phyloP scores from a whole-genome alignment of 1,140 invertebrate genomes.

The Eciton burchellii region DNA sequence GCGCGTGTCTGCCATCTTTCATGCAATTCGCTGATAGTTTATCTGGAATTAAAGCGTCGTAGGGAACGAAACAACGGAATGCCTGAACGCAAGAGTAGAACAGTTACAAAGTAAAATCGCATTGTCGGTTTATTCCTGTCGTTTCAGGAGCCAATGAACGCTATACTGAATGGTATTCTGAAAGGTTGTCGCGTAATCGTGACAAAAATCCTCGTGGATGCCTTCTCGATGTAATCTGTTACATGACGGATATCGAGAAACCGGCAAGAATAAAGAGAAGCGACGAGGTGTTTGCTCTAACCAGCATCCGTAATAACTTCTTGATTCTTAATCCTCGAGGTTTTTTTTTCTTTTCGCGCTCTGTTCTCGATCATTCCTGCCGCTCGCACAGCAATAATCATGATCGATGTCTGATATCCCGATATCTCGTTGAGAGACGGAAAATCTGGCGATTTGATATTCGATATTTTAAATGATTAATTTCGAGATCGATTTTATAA shows the following conservation, averaged over 20 bases:
- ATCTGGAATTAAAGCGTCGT: constrained; percentile 51
- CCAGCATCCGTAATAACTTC: background rate
- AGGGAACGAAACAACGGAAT: background rate
- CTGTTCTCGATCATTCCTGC: too few relatives aligned
- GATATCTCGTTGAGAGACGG: too few relatives aligned
- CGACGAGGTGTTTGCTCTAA: background rate
- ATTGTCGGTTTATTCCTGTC: background rate
- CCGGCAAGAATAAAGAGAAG: constrained; percentile 11
- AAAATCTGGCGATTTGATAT: background rate
- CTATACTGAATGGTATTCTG: constrained; percentile 12
- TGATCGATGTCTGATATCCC: too few relatives aligned
- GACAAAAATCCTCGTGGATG: background rate
- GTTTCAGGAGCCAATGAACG: constrained; percentile 15
- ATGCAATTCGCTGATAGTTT: constrained; percentile 54
- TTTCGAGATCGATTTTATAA: background rate
- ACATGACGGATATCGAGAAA: constrained; percentile 3
- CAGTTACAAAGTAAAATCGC: background rate
- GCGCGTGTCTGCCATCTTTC: constrained; percentile 21
- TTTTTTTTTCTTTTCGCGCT: too few relatives aligned
- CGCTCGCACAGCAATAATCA: too few relatives aligned
- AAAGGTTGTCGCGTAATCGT: background rate
- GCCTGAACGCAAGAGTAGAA: constrained; percentile 15
- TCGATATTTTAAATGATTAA: too few relatives aligned
- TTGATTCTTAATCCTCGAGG: constrained; percentile 17
- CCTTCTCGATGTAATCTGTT: background rate